A percentile compares a stretch with the other conserved stretches of the same genome.
These are phyloP conservation scores for Caenorhabditis imperialis DNA, from an alignment of 2,888 invertebrate species.

Conservation along the genomic window DNA sequence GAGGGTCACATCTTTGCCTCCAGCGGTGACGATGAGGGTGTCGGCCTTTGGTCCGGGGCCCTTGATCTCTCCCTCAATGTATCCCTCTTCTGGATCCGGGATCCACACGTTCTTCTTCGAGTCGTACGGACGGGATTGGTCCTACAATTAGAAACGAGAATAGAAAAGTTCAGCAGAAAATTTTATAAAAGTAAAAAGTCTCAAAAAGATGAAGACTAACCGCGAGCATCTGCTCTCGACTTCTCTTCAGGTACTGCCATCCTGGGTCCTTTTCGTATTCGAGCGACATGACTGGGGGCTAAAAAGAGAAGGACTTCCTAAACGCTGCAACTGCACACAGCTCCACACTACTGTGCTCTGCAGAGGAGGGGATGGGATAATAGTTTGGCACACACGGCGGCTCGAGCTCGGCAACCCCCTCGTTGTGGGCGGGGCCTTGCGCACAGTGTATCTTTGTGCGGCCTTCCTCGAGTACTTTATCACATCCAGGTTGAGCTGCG, in stretches of 20 bases:
- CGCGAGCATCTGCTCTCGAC: slow-evolving; percentile 72
- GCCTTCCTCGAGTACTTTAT: slow-evolving; percentile 23
- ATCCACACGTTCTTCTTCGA: slow-evolving; percentile 99
- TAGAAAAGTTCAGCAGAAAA: too few relatives aligned
- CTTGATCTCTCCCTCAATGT: slow-evolving; percentile 95
- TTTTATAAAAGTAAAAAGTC: slow-evolving; percentile 2
- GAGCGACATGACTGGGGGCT: slow-evolving; percentile 52
- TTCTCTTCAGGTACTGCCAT: slow-evolving; percentile 77
- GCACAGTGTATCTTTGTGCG: slow-evolving; percentile 16
- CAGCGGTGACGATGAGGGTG: slow-evolving; percentile 89
- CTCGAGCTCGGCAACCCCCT: slow-evolving; percentile 2
- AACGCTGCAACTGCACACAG: slow-evolving; percentile 44
- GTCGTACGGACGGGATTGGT: slow-evolving; percentile 98
- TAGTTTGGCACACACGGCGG: slow-evolving; percentile 45
- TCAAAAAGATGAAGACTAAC: slow-evolving; percentile 50
- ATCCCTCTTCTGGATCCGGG: slow-evolving; percentile 97
- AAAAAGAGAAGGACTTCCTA: slow-evolving; percentile 29
- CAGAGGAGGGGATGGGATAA: slow-evolving; percentile 33
- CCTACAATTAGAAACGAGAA: slow-evolving; percentile 81
- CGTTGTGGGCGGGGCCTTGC: slow-evolving; percentile 25
- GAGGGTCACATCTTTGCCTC: slow-evolving; percentile 86
- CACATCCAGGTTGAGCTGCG: slow-evolving; percentile 18
- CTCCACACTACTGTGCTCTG: slow-evolving; percentile 58
- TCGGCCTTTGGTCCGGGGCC: slow-evolving; percentile 92
- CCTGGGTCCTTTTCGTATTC: slow-evolving; percentile 77